Conservation (phyloP, 2,888 invertebrate species). For the Cephus runcator region DNA sequence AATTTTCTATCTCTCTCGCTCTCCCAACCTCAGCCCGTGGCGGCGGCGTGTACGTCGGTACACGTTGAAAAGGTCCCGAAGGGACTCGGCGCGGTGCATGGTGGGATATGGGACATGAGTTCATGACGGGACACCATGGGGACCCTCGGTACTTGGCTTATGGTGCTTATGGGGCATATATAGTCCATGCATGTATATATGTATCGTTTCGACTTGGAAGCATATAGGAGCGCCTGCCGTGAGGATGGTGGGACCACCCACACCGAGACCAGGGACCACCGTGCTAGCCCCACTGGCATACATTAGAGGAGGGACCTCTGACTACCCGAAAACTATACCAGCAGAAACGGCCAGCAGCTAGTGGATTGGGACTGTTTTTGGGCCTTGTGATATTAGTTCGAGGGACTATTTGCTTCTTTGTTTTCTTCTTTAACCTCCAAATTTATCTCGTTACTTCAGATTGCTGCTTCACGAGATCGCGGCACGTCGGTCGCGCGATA, state of each 20-base stretch:
- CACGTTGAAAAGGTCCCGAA: no score
- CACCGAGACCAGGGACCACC: constrained; percentile 64
- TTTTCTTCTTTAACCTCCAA: no score
- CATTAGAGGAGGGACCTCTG: constrained; percentile 60
- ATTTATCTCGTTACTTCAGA: not conserved
- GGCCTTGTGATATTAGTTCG: no score
- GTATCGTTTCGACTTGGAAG: constrained; percentile 9
- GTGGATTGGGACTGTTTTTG: no score
- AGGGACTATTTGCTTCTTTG: no score
- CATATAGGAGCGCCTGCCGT: constrained; percentile 54
- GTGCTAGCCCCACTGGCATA: constrained; percentile 65
- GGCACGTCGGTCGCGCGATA: no score
- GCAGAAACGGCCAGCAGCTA: not conserved
- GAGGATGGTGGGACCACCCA: constrained; percentile 65
- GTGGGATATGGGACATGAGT: constrained; percentile 26
- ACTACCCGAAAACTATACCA: constrained; percentile 59
- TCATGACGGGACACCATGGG: constrained; percentile 18
- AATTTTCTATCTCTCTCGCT: no score
- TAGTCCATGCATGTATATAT: constrained; percentile 43
- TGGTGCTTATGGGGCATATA: constrained; percentile 42
- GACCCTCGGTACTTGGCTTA: constrained; percentile 24
- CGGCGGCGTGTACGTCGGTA: no score
- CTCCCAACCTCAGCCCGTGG: no score
- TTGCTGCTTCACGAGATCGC: no score
- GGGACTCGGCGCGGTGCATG: not conserved